Evolutionary conservation across 2,888 invertebrate genomes (phyloP).

Genomic region (Cataglyphis altisquamis): DNA sequence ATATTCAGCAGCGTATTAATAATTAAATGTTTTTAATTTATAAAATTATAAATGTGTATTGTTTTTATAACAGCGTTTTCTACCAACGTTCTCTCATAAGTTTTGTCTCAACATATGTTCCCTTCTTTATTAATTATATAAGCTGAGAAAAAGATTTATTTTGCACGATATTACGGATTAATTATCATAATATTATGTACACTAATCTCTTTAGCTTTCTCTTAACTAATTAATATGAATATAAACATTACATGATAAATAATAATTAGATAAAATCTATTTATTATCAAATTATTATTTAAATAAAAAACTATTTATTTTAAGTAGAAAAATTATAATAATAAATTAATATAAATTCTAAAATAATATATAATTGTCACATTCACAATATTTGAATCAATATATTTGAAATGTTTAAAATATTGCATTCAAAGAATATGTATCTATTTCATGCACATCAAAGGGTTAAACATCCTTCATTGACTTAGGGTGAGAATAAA

Average conservation of each 20-base stretch:
- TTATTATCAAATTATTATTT: constrained; percentile 5
- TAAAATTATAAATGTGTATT: not conserved
- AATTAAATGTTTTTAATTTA: not conserved
- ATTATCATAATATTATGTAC: not conserved
- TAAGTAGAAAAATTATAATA: not conserved
- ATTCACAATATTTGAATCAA: not conserved
- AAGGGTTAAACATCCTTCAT: constrained; percentile 30
- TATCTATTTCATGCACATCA: not conserved
- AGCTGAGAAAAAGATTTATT: not conserved
- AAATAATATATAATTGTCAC: not conserved
- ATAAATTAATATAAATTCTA: not conserved
- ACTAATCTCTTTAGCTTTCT: not conserved
- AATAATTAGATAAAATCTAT: not conserved
- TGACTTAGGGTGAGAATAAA: constrained; percentile 36
- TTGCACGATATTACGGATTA: not conserved
- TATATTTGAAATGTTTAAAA: not conserved
- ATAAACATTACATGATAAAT: not conserved
- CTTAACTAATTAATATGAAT: constrained; percentile 5
- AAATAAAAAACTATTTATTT: constrained; percentile 4
- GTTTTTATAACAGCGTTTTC: not conserved
- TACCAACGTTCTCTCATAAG: not conserved
- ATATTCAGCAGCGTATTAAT: constrained; percentile 24
- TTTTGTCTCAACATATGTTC: not conserved
- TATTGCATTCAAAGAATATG: not conserved
- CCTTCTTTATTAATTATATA: not conserved